Base-by-base conservation (phyloP, 2,888 invertebrate species). In the Notocelia uddmanniana region DNA sequence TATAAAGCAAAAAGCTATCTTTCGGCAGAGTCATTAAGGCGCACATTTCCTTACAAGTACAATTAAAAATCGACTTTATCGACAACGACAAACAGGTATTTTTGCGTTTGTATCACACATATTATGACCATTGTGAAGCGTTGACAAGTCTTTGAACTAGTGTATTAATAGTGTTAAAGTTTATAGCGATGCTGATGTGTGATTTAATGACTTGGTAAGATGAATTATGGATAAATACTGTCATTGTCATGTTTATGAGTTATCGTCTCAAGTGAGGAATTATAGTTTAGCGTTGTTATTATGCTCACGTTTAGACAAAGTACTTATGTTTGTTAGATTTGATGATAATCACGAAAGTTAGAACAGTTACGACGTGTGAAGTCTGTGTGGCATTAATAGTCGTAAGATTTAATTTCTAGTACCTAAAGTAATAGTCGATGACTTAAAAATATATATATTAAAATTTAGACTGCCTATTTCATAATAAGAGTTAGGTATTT, bases 141-240 rank as follows among this genome's bases (percentile, higher is more conserved):
- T 76, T 78, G 77, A 80, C 81, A 80, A 71, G 74, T 80, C 86
- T 87, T 86, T 86, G 86, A 85, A 84, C 85, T 86, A 74, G 73
- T 73, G 75, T 82, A 84, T 86, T 85, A 83, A 85, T 84, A 83
- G 87, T 80, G 79, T 78, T 79, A 80, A 79, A 84, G 78, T 88
- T 88, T 87, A 88, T 82, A 77, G 83, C 70, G 68, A 85, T 83
- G 70, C 76, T 73, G 72, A 74, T 79, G 77, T 73, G 57, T 81
- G 80, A 82, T 84, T 84, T 84, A 84, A 80, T 80, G 79, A 76
- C 77, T 76, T 76, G 54, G 74, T 72, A 71, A 76, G 74, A 76
- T 73, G 76, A 76, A 79, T 79, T 77, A 78, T 79, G 77, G 74
- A 76, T 78, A 77, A 75, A 75, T 52, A 19, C 70, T 57, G 55